phyloP scores from a whole-genome alignment of 1,140 invertebrate genomes.

The Bathynomus jamesi region DNA sequence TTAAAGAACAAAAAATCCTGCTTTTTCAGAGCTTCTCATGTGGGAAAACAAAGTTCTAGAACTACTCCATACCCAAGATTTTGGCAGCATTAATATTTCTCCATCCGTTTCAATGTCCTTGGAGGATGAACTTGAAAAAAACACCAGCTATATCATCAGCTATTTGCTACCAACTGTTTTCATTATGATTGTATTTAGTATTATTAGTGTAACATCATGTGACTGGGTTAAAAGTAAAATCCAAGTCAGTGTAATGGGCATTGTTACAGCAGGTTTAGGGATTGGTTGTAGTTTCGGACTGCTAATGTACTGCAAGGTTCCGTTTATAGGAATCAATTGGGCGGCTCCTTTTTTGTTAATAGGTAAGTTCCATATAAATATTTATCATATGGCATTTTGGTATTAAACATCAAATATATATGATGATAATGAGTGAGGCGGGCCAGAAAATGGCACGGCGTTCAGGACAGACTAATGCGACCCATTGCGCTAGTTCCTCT shows the following conservation, averaged over 20 bases:
- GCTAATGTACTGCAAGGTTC: constrained; percentile 78
- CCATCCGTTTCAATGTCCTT: constrained; percentile 76
- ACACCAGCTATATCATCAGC: constrained; percentile 76
- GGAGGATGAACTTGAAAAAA: constrained; percentile 79
- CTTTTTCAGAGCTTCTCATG: not conserved
- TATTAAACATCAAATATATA: no score
- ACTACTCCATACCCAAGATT: constrained; percentile 54
- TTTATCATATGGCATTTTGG: no score
- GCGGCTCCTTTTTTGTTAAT: constrained; percentile 51
- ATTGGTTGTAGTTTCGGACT: constrained; percentile 82
- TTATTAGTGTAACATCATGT: constrained; percentile 62
- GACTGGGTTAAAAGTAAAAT: constrained; percentile 84
- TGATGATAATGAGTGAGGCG: no score
- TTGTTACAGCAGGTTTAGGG: constrained; percentile 79
- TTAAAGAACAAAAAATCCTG: not conserved
- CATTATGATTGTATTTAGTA: constrained; percentile 71
- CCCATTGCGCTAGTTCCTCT: no score
- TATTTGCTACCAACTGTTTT: constrained; percentile 79
- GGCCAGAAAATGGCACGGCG: no score
- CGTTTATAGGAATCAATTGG: constrained; percentile 81
- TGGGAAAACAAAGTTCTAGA: constrained; percentile 81
- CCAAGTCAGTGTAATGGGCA: constrained; percentile 81
- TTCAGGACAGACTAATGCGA: no score
- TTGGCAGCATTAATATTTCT: constrained; percentile 68
- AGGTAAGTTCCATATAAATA: constrained; percentile 48